Conservation (phyloP, 2,888 invertebrate genomes). For the Slavum lentiscoides region DNA sequence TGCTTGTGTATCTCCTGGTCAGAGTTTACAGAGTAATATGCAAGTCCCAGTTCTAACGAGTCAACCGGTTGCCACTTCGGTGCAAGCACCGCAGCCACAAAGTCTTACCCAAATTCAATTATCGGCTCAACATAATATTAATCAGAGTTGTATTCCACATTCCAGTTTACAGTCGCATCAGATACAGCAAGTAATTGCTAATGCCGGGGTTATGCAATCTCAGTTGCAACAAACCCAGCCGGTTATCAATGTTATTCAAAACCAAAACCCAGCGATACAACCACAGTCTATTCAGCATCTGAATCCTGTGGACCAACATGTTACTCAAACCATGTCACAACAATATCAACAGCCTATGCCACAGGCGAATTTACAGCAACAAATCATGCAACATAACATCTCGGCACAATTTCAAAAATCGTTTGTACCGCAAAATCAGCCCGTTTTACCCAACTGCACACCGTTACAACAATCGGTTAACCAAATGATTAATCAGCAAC, state of each 20-base stretch:
- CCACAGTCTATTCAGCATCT: slow-evolving; percentile 57
- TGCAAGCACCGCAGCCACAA: slow-evolving; percentile 56
- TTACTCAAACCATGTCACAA: slow-evolving; percentile 60
- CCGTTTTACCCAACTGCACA: slow-evolving; percentile 39
- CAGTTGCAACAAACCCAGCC: slow-evolving; percentile 54
- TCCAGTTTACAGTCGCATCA: slow-evolving; percentile 59
- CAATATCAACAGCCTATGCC: slow-evolving; percentile 63
- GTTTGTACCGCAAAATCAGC: slow-evolving; percentile 42
- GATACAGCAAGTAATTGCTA: slow-evolving; percentile 58
- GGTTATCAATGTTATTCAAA: slow-evolving; percentile 56
- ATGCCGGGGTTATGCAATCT: slow-evolving; percentile 55
- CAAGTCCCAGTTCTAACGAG: slow-evolving; percentile 43
- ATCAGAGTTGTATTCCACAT: slow-evolving; percentile 57
- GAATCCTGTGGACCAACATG: slow-evolving; percentile 59
- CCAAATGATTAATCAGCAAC: slow-evolving; percentile 47
- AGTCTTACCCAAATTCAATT: slow-evolving; percentile 56
- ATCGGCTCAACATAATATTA: slow-evolving; percentile 57
- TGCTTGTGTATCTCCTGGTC: slow-evolving; percentile 58
- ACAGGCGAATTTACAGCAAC: slow-evolving; percentile 59
- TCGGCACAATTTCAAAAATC: slow-evolving; percentile 49
- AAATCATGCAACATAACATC: slow-evolving; percentile 56
- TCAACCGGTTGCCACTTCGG: slow-evolving; percentile 32
- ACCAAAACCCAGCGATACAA: slow-evolving; percentile 54
- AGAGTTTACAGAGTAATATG: slow-evolving; percentile 58
- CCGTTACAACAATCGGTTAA: slow-evolving; percentile 43